Conservation (phyloP, 2,797 vertebrate species). For the Hyperoplus lanceolatus region DNA sequence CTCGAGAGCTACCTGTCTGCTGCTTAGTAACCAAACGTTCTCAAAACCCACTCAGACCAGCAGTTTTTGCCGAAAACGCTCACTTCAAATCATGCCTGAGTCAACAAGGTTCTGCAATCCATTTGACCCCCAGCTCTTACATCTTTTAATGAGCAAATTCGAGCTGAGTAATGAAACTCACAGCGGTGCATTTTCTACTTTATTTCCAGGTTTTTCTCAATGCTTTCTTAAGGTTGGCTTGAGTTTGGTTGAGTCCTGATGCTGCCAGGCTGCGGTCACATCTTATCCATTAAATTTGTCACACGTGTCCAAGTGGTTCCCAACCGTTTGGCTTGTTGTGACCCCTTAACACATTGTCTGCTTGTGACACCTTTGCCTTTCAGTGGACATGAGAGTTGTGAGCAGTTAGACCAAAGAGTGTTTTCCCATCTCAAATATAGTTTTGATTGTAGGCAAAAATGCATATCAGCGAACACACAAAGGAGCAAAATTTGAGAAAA, state of each 20-base stretch:
- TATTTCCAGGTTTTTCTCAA: background rate
- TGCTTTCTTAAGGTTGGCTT: background rate
- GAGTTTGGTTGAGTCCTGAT: slow-evolving; percentile 1
- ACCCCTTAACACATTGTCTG: background rate
- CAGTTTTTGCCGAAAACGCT: slow-evolving; percentile 28
- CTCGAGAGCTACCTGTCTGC: slow-evolving; percentile 67
- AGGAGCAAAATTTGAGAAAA: background rate
- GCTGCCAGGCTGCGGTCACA: slow-evolving; percentile 13
- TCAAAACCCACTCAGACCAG: slow-evolving; percentile 51
- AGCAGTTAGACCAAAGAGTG: slow-evolving; percentile 26
- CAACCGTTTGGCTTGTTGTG: background rate
- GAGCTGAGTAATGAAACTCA: background rate
- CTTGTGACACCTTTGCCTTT: background rate
- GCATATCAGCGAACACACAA: background rate
- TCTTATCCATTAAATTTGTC: background rate
- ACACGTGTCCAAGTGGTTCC: background rate
- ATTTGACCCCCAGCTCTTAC: slow-evolving; percentile 6
- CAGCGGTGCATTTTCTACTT: background rate
- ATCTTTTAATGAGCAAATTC: slow-evolving; percentile 1
- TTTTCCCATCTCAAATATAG: background rate
- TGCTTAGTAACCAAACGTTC: slow-evolving; percentile 69
- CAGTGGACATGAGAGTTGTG: background rate
- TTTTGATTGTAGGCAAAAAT: background rate
- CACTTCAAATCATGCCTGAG: slow-evolving; percentile 53
- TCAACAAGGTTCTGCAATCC: slow-evolving; percentile 56